phyloP scores from a whole-genome alignment of 2,113 vertebrate species.

The Ammodytes dubius region DNA sequence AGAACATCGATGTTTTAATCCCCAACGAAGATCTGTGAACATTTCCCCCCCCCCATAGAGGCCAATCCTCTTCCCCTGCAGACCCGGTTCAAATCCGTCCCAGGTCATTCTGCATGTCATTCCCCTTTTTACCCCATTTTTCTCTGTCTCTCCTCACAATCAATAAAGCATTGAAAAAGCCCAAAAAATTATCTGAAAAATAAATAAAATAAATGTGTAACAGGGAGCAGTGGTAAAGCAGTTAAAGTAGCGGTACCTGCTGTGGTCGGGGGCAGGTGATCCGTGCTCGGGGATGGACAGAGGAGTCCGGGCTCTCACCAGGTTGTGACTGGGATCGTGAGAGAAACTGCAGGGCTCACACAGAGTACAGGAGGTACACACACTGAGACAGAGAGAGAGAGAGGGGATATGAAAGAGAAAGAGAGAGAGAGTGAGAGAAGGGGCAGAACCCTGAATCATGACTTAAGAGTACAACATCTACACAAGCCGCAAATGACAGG shows the following conservation, averaged over 20 bases:
- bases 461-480: neutral
- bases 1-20: too few species aligned
- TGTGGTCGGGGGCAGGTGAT: conserved; percentile 85
- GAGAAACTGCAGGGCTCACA: conserved; percentile 92
- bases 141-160: too few species aligned
- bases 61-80: too few species aligned
- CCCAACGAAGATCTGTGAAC: too few species aligned
- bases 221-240: neutral
- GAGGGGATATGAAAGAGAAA: neutral
- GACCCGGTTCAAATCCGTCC: too few species aligned
- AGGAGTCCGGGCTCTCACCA: conserved; percentile 92
- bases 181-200: neutral
- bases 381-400: conserved; percentile 73
- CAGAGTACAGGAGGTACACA: conserved; percentile 92
- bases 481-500: too few species aligned
- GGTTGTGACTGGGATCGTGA: conserved; percentile 91
- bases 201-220: neutral
- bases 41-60: too few species aligned
- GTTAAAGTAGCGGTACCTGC: conserved; percentile 71
- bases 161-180: too few species aligned
- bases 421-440: neutral
- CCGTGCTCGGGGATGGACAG: conserved; percentile 86
- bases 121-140: too few species aligned
- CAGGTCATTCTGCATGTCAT: too few species aligned
- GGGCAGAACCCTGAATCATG: neutral